Base-by-base conservation (phyloP, 2,888 invertebrate species). In the Synergus japonicus region DNA sequence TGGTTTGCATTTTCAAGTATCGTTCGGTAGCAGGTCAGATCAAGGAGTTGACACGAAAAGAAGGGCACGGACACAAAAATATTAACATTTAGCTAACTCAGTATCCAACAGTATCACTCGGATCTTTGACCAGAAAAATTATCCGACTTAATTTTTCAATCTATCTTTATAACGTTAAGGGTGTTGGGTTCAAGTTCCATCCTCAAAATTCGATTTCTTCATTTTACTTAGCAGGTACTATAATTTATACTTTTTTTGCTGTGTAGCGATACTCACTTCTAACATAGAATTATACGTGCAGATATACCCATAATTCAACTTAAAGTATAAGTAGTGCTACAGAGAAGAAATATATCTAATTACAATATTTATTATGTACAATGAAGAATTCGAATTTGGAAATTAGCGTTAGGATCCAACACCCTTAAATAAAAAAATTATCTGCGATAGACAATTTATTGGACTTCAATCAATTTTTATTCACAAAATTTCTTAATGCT, bases 21-120 rank as follows among this genome's bases (percentile, higher is more conserved):
- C 88, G 88, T 87, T 89, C 86, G 86, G 85, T 87, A 86, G 89
- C 88, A 90, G 89, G 87, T 89, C 88, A 86, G 88, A 87, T 90
- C 91, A 90, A 87, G 88, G 90, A 86, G 91, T 90, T 87, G 91
- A 91, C 91, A 92, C 89, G 91, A 89, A 91, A 90, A 90, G 91
- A 89, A 91, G 88, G 91, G 91, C 92, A 92, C 91, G 90, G 91
- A 91, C 92, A 92, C 92, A 92, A 86, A 91, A 92, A 92, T 89
- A 92, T 90, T 89, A 86, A 89, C 86, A 91, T 92, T 91, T 91
- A 91, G 87, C 89, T 89, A 91, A 89, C 83, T 83, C 81, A 83
- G 58, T 81, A 79, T 69, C 79, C 73, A 81, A 79, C 63, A 83
- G 66, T 78, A 78, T 79, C 37, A 37, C 49, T 66, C 43, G 12